Evolutionary conservation across 2,797 vertebrate genomes (phyloP), one percentile per base, ranked within the genome.

Genomic region (Platalea minor): DNA sequence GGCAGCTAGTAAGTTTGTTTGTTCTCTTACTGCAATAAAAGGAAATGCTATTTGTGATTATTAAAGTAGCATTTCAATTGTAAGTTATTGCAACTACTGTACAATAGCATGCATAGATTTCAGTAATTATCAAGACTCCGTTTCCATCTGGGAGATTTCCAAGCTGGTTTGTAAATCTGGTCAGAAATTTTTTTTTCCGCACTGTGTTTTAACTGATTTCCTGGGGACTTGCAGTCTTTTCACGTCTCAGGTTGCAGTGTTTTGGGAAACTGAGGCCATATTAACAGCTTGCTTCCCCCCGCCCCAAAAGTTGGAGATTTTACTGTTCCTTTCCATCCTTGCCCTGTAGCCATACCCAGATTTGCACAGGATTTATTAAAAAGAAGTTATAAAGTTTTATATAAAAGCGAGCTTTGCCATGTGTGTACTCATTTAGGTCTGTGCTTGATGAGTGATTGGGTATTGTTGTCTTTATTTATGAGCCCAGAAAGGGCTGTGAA

Each of bases 1-100:
- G 85, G 97, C 98, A 86, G 98, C 99, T 95, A 97, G 99, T 99
- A 95, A 97, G 97, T 96, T 37, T 37, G 41, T 54, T 92, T 37
- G 37, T 76, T 57, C 28, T 76, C 28, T 59, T 28, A 14, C 24
- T 74, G 82, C 37, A 46, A 33, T 31, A 51, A 78, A 73, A 63
- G 9, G 7, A 74, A 51, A 37, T 15, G 26, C 24, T 16, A 0
- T 33, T 77, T 68, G n/a, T 41, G 31, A 48, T 43, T 46, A 33
- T 25, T 39, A 57, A 60, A 92, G 35, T 8, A 72, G 25, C 15
- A 43, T 67, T 77, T 61, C 45, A 50, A 2, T 43, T 61, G 19
- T 54, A 56, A 48, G 23, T 73, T 68, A 50, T 1, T 85, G 41
- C 21, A 64, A 1, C 19, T 46, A 25, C 37, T 65, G 25, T 91